A percentile compares a stretch with the other conserved stretches of the same genome.
phyloP scores from a whole-genome alignment of 2,888 invertebrate species.

The Drosophila mimetica region DNA sequence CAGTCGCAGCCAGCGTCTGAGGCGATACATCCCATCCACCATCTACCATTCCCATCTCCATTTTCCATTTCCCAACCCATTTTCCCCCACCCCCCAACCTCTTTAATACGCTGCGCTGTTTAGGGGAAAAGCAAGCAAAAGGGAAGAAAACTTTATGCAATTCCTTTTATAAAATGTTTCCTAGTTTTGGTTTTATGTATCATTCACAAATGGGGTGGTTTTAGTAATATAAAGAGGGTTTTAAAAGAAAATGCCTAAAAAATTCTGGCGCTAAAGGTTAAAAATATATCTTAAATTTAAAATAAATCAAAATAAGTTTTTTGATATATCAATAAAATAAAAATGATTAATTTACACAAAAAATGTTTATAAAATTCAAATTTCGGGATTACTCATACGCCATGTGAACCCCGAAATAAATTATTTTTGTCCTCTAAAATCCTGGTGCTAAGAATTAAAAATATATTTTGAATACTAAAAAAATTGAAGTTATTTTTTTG shows the following conservation, averaged over 20 bases:
- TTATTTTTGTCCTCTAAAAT: no score
- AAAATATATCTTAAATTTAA: no score
- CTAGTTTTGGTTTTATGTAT: constrained; percentile 46
- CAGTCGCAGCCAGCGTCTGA: constrained; percentile 22
- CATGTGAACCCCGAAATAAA: no score
- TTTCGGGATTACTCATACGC: no score
- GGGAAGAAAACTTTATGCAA: constrained; percentile 61
- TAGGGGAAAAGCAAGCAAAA: constrained; percentile 17
- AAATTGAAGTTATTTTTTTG: no score
- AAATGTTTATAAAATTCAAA: no score
- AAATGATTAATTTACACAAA: no score
- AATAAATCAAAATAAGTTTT: no score
- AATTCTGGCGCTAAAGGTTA: no score
- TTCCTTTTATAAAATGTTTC: constrained; percentile 69
- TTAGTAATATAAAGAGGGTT: not conserved
- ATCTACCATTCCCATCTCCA: not conserved
- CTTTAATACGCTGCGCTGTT: constrained; percentile 58
- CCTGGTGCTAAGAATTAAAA: no score
- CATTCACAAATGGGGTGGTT: constrained; percentile 38
- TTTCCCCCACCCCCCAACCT: constrained; percentile 4
- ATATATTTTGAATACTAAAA: no score
- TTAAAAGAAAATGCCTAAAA: not conserved
- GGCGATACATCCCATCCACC: constrained; percentile 33
- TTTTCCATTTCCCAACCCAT: constrained; percentile 9
- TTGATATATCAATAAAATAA: no score